Conservation (phyloP, 92 coral and sea anemone genomes). For the Diadumene lineata region DNA sequence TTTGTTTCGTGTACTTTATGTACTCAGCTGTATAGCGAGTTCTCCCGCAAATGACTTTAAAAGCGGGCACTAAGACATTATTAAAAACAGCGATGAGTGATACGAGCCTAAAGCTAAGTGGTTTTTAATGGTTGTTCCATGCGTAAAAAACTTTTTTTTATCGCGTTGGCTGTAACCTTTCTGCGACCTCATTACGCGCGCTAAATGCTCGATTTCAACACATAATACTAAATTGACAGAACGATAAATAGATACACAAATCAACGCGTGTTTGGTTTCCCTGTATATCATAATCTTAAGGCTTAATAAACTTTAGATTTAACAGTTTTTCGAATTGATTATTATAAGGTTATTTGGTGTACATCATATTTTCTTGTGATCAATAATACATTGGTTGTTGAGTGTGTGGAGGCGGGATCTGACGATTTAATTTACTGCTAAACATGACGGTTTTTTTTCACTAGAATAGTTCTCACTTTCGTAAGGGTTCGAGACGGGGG, state of each 20-base stretch:
- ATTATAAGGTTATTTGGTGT: background rate
- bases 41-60: background rate
- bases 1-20: background rate
- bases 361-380: background rate
- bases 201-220: constrained; percentile 8
- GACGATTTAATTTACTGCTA: constrained; percentile 65
- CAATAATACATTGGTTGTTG: constrained; percentile 29
- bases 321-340: constrained; percentile 16
- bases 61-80: constrained; percentile 10
- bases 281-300: background rate
- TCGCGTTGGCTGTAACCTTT: background rate
- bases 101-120: constrained; percentile 8
- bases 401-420: constrained; percentile 42
- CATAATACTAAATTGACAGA: background rate
- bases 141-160: background rate
- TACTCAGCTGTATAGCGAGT: background rate
- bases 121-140: constrained; percentile 17
- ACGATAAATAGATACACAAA: background rate
- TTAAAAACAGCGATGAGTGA: background rate
- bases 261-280: background rate
- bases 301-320: background rate
- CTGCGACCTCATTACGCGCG: background rate
- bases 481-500: constrained; percentile 27
- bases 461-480: constrained; percentile 8
- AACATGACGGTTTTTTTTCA: constrained; percentile 25